Percentiles rank a stretch among this genome's conserved stretches.
phyloP scores from a whole-genome alignment of 2,888 invertebrate genomes.

The Bugula neritina region DNA sequence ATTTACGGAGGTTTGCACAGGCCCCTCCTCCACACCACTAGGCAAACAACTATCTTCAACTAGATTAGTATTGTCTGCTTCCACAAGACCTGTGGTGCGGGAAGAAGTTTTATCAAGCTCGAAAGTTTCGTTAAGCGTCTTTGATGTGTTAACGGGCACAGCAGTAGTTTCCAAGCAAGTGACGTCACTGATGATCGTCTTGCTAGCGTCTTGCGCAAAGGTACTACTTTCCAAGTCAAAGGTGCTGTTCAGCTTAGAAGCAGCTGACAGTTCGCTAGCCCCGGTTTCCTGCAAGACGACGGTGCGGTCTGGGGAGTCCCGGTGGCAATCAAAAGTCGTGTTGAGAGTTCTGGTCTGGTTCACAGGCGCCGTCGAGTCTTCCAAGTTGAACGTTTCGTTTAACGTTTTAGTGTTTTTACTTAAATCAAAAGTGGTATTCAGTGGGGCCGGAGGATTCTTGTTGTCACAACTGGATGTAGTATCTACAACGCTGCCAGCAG shows the following conservation, averaged over 20 bases:
- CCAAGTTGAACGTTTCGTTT: neutral
- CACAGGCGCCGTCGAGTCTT: neutral
- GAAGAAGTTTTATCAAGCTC: neutral
- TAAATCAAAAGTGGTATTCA: neutral
- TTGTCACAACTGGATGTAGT: neutral
- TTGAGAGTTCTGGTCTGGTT: neutral
- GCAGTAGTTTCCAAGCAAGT: neutral
- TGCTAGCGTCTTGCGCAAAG: neutral
- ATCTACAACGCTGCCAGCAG: neutral
- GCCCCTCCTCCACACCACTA: too few relatives aligned
- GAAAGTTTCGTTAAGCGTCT: neutral
- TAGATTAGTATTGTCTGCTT: too few relatives aligned
- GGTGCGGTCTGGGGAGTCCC: neutral
- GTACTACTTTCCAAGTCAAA: neutral
- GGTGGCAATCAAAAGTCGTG: neutral
- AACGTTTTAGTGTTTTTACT: neutral
- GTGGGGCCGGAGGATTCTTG: neutral
- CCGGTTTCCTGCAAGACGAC: too few relatives aligned
- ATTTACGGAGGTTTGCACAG: too few relatives aligned
- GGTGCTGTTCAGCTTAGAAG: too few relatives aligned
- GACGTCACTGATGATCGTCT: neutral
- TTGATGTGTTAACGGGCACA: neutral
- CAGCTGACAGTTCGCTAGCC: too few relatives aligned
- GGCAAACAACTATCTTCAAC: too few relatives aligned
- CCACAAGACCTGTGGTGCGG: too few relatives aligned